phyloP scores from a whole-genome alignment of 2,113 vertebrate species.

The Caloenas nicobarica region DNA sequence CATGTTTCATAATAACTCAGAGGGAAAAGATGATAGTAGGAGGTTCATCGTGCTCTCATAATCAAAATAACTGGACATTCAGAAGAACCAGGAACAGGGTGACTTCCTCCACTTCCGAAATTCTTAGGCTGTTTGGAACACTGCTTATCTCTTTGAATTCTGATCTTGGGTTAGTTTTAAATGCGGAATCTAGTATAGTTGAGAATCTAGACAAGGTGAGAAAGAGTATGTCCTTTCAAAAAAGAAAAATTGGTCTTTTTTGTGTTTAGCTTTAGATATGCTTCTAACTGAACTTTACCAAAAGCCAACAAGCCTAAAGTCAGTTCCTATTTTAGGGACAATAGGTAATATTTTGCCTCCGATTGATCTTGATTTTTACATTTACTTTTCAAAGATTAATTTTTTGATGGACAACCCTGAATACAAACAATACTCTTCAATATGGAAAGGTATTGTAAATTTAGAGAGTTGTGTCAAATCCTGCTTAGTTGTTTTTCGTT shows the following conservation, averaged over 20 bases:
- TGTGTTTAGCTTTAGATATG: background rate
- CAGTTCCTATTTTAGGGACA: background rate
- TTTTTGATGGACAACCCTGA: background rate
- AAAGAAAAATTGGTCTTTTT: fast-evolving
- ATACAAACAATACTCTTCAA: background rate
- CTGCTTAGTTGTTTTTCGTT: background rate
- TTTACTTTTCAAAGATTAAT: background rate
- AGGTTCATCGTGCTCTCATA: background rate
- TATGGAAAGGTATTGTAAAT: background rate
- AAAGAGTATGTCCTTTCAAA: background rate
- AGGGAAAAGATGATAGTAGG: background rate
- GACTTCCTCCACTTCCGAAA: background rate
- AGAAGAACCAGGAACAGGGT: background rate
- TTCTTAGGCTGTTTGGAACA: background rate
- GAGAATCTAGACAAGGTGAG: background rate
- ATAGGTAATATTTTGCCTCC: background rate
- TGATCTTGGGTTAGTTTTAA: background rate
- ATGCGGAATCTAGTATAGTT: background rate
- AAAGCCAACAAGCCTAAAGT: background rate
- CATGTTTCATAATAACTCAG: background rate
- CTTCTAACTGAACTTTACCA: background rate
- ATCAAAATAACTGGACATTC: background rate
- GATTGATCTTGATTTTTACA: background rate
- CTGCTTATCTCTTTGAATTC: background rate
- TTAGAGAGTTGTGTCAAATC: background rate